Base-by-base conservation (phyloP, 2,113 vertebrate species). In the Pluvialis apricaria region DNA sequence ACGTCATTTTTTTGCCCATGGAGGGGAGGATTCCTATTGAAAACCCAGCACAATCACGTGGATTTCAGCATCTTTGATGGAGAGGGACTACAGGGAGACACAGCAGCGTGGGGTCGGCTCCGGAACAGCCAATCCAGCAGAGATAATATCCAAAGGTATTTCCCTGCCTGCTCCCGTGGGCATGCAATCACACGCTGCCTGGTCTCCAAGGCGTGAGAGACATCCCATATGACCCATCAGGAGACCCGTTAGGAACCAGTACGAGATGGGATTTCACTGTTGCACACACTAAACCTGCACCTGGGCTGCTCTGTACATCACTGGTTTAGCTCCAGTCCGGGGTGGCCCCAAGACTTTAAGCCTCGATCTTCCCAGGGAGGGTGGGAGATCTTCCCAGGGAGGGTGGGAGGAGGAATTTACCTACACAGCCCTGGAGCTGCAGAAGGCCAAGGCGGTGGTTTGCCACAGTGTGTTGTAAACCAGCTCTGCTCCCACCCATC, bases 51-150 rank as follows among this genome's bases (percentile, higher is more conserved):
- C 49, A 73, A 40, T 36, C 54, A 52, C 5, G 0, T 13, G 20
- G 58, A 88, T 92, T 92, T 83, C 69, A 44, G 51, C 1, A 52
- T 44, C 87, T 94, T 64, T 75, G 13, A 34, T 12, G 18, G 44
- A 11, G 42, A 69, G 12, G 45, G 60, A n/a, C 54, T 47, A 29
- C 34, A 77, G 29, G 31, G 71, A 69, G 44, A 57, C 64, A 60
- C 1, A 0, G 45, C 83, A 68, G 61, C 34, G 36, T 26, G 47
- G 29, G 60, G 62, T 73, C 1, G 0, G 26, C 71, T 54, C 42
- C 54, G 8, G 0, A 47, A 75, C 34, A 76, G 49, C 44, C 69
- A 61, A 1, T 69, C 29, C 88, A 71, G 42, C 45, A 17, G 28
- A 32, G 36, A 29, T 44, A 91, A 79, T 9, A 82, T 9, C 69